phyloP scores from a whole-genome alignment of 2,797 vertebrate species.

The Acanthornis magna region DNA sequence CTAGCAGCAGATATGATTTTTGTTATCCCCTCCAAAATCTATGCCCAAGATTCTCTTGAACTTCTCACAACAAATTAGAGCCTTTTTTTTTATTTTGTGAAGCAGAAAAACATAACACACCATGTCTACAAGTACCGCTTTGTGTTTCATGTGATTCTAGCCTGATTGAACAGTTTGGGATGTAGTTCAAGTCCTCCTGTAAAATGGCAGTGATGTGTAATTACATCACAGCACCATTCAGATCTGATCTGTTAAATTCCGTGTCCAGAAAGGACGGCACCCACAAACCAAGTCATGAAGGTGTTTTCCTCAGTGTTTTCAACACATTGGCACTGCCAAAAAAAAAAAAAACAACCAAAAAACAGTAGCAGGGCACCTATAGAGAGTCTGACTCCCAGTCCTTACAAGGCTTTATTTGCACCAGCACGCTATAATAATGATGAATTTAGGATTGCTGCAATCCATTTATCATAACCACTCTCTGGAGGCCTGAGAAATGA shows the following conservation, averaged over 20 bases:
- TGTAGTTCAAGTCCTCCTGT: not conserved
- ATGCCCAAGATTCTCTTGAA: not conserved
- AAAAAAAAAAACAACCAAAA: not conserved
- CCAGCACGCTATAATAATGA: not conserved
- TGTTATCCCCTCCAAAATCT: not conserved
- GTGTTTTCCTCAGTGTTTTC: not conserved
- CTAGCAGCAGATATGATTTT: not conserved
- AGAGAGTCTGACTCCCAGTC: not conserved
- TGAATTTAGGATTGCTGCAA: conserved; percentile 6
- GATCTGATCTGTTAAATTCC: not conserved
- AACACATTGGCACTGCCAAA: not conserved
- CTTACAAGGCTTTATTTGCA: not conserved
- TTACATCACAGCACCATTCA: not conserved
- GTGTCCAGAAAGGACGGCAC: not conserved
- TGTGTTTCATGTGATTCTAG: not conserved
- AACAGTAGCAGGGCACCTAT: not conserved
- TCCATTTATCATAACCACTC: not conserved
- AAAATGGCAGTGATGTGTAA: not conserved
- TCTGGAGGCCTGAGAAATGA: not conserved
- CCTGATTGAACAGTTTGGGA: not conserved
- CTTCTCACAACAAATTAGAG: not conserved
- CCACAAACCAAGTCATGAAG: not conserved
- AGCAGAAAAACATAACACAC: not conserved
- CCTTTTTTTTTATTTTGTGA: not conserved
- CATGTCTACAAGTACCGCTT: not conserved